Base-by-base conservation (phyloP, 2,888 invertebrate species). In the Dasypogon diadema region DNA sequence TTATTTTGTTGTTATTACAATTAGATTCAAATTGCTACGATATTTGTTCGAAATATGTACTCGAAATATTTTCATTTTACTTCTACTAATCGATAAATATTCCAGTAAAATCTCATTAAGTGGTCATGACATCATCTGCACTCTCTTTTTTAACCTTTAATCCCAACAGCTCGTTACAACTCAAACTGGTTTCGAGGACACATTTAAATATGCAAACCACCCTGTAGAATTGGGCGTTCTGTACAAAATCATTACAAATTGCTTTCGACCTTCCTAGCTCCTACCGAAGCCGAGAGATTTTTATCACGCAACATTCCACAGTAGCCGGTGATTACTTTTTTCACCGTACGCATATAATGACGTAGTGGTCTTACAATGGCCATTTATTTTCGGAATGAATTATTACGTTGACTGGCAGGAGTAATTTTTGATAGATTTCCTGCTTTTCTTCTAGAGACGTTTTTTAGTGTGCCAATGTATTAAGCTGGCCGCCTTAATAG, bases 241-340 rank as follows among this genome's bases (percentile, higher is more conserved):
- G 18, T 34, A 65, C 65, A 65, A 65, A 65, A 65, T 65, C 46
- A 65, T 65, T 65, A 65, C 65, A 65, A 65, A 65, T 65, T 65
- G 48, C 65, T 46, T 65, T 65, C 37, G 46, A 65, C 65, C 46
- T 65, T 48, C 65, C 21, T 37, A 21, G 21, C 37, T 16, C 37
- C 26, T 34, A 26, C 65, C 46, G 48, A 65, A 46, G 65, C 24
- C 22, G 22, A 42, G 24, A 65, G 65, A 65, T 65, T 65, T 58
- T 65, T 65, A 65, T 65, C 65, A 65, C 65, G 65, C 65, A 65
- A 65, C 65, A 46, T 65, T 65, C 21, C 37, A 18, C 48, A 65
- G 37, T 60, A 30, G 26, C 8, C 65, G 26, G 46, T 65, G 65
- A 65, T 48, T 65, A 65, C 48, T 65, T 37, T 48, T 24, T 65